Conservation (phyloP, 2,888 invertebrate species). For the Frankliniella fusca region DNA sequence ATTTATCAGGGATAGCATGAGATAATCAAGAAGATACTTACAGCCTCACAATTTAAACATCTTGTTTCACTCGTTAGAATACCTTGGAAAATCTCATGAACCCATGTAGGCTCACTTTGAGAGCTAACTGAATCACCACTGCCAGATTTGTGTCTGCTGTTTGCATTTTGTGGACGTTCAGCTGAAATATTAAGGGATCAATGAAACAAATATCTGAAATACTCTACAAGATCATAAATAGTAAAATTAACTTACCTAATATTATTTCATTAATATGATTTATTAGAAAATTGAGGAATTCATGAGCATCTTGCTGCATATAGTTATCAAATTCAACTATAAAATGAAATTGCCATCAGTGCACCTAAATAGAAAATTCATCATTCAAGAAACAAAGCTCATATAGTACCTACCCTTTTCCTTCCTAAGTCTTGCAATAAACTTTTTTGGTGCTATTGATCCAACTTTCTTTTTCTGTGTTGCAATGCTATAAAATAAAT, state of each 20-base stretch:
- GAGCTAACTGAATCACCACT: conserved; percentile 52
- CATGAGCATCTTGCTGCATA: conserved; percentile 99
- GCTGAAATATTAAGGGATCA: conserved; percentile 50
- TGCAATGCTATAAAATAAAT: conserved; percentile 97
- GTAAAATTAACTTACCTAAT: conserved; percentile 62
- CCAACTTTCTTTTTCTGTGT: conserved; percentile 99
- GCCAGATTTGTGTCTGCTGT: conserved; percentile 39
- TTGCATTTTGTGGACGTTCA: conserved; percentile 70
- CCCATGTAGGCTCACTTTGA: conserved; percentile 90
- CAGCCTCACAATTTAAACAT: conserved; percentile 98
- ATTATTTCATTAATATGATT: conserved; percentile 98
- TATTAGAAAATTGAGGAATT: conserved; percentile 97
- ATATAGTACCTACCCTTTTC: conserved; percentile 73
- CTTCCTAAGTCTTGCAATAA: conserved; percentile 94
- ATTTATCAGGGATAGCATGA: background rate
- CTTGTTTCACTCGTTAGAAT: conserved; percentile 98
- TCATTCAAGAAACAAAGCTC: background rate
- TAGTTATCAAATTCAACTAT: conserved; percentile 99
- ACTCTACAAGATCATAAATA: background rate
- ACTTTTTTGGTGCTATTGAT: conserved; percentile 98
- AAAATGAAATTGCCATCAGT: conserved; percentile 44
- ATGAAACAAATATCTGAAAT: conserved; percentile 35
- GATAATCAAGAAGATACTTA: conserved; percentile 48
- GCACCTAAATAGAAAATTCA: background rate
- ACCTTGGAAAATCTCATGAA: conserved; percentile 99